phyloP scores from a whole-genome alignment of 2,113 vertebrate genomes.

The Neogobius melanostomus region DNA sequence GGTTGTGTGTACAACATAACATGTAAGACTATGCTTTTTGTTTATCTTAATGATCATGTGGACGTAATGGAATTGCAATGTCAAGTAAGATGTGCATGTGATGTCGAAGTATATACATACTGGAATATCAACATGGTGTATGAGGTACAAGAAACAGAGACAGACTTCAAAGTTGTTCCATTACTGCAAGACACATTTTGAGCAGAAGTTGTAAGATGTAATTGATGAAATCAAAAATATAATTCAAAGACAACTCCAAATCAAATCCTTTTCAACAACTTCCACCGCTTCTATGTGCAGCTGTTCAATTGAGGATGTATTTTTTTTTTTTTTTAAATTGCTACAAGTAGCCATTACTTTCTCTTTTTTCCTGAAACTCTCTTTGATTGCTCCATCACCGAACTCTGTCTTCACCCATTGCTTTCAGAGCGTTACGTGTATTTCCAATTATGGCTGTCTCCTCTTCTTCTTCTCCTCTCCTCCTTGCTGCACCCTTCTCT shows the following conservation, averaged over 20 bases:
- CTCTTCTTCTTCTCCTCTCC: slow-evolving; percentile 1
- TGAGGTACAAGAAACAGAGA: not conserved
- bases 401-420: slow-evolving; percentile 27
- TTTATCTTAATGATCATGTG: not conserved
- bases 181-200: not conserved
- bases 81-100: not conserved
- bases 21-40: not conserved
- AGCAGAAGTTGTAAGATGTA: not conserved
- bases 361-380: slow-evolving; percentile 14
- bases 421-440: slow-evolving; percentile 24
- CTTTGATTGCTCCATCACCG: slow-evolving; percentile 35
- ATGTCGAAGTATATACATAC: too few species aligned
- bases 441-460: slow-evolving; percentile 45
- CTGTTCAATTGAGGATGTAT: not conserved
- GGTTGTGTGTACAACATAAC: not conserved
- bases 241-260: not conserved
- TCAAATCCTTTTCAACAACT: not conserved
- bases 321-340: not conserved
- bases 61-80: too few species aligned
- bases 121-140: too few species aligned
- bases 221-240: not conserved
- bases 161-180: not conserved
- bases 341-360: slow-evolving; percentile 6
- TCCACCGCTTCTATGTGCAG: not conserved
- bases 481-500: slow-evolving; percentile 19